Conservation (phyloP, 2,888 invertebrate genomes). For the Yponomeuta malinellus region DNA sequence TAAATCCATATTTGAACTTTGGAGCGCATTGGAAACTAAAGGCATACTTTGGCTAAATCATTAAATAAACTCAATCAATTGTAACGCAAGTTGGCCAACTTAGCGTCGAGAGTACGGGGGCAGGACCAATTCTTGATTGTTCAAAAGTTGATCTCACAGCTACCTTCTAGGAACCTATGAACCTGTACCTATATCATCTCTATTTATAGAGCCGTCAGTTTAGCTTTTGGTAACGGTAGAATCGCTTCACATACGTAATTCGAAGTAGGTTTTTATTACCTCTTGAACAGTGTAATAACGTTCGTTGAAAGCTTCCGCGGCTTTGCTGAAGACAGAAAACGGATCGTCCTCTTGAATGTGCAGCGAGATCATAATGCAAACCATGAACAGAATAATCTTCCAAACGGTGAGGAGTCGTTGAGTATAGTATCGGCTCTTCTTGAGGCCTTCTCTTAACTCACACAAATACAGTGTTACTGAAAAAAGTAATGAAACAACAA, state of each 20-base stretch:
- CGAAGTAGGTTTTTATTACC: conserved; percentile 41
- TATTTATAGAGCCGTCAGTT: too few species aligned
- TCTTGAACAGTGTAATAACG: conserved; percentile 71
- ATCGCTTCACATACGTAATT: background rate
- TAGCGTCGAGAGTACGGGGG: too few species aligned
- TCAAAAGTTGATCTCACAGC: too few species aligned
- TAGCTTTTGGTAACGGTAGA: background rate
- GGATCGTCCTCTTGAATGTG: conserved; percentile 57
- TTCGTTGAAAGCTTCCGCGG: conserved; percentile 62
- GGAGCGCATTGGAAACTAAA: too few species aligned
- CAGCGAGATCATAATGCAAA: conserved; percentile 77
- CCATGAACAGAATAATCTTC: conserved; percentile 85
- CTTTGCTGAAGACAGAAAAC: conserved; percentile 63
- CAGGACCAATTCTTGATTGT: too few species aligned
- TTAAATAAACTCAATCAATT: too few species aligned
- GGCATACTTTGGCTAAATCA: too few species aligned
- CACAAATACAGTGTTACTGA: conserved; percentile 41
- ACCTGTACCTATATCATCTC: too few species aligned
- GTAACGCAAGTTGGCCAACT: too few species aligned
- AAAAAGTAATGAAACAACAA: background rate
- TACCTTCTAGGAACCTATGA: too few species aligned
- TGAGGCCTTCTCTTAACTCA: conserved; percentile 72
- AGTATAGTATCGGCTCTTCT: conserved; percentile 81
- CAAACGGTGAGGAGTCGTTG: conserved; percentile 84
- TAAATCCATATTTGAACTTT: too few species aligned